phyloP scores from a whole-genome alignment of 2,888 invertebrate species.

The Lithosia quadra region DNA sequence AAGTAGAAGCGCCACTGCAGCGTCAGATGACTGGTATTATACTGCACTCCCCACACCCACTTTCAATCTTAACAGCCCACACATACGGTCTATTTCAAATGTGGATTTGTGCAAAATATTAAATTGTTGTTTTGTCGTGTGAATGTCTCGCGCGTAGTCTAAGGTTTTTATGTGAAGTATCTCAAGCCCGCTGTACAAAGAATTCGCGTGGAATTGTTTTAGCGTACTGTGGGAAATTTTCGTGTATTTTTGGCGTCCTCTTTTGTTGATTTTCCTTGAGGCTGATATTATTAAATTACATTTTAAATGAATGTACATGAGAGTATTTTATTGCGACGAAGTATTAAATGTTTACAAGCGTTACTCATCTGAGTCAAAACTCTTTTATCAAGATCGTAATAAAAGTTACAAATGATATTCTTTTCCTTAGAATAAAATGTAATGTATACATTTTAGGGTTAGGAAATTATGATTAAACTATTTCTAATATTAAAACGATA shows the following conservation, averaged over 20 bases:
- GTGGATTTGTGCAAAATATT: slow-evolving; percentile 38
- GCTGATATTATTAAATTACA: slow-evolving; percentile 34
- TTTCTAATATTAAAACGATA: background rate
- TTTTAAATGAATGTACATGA: slow-evolving; percentile 27
- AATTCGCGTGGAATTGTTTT: slow-evolving; percentile 66
- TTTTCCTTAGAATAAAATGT: background rate
- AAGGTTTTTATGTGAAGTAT: slow-evolving; percentile 78
- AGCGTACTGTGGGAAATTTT: slow-evolving; percentile 57
- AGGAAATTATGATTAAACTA: background rate
- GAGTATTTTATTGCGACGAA: slow-evolving; percentile 14
- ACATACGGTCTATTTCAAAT: slow-evolving; percentile 62
- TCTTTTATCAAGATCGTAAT: background rate
- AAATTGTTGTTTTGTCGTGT: slow-evolving; percentile 63
- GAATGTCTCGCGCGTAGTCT: slow-evolving; percentile 81
- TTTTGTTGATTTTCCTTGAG: slow-evolving; percentile 47
- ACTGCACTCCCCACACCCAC: slow-evolving; percentile 48
- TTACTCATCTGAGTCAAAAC: slow-evolving; percentile 16
- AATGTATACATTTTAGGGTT: background rate
- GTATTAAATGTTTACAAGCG: slow-evolving; percentile 14
- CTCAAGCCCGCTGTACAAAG: slow-evolving; percentile 70
- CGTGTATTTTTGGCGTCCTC: slow-evolving; percentile 53
- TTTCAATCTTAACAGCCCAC: slow-evolving; percentile 51
- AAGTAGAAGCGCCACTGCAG: slow-evolving; percentile 83
- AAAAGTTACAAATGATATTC: background rate
- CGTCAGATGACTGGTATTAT: slow-evolving; percentile 64